Evolutionary conservation across 2,113 vertebrate species (phyloP).

Genomic region (Oryzias celebensis): DNA sequence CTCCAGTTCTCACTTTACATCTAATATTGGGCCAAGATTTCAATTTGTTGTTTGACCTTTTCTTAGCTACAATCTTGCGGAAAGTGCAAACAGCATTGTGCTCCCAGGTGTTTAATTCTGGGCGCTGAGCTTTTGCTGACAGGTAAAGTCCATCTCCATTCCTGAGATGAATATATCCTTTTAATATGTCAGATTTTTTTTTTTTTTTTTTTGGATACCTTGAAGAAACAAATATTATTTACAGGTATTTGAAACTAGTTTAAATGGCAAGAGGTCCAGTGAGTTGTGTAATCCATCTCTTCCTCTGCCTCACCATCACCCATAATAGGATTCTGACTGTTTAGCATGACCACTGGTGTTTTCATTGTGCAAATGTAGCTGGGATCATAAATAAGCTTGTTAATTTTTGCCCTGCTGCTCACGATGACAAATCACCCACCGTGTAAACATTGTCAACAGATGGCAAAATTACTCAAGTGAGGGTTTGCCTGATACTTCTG

Average conservation of each 20-base stretch:
- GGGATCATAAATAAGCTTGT: constrained; percentile 68
- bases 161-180: constrained; percentile 21
- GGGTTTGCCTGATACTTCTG: constrained; percentile 56
- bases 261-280: neutral
- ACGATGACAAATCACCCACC: constrained; percentile 67
- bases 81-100: constrained; percentile 55
- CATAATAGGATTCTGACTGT: no score
- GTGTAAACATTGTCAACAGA: constrained; percentile 77
- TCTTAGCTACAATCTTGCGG: constrained; percentile 42
- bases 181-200: constrained; percentile 6
- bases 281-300: constrained; percentile 17
- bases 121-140: neutral
- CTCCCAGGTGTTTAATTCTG: constrained; percentile 46
- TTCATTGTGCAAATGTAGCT: constrained; percentile 50
- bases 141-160: constrained; percentile 34
- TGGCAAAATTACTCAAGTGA: constrained; percentile 71
- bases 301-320: neutral
- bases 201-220: constrained; percentile 9
- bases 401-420: constrained; percentile 66
- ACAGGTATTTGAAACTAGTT: constrained; percentile 16
- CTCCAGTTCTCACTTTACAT: constrained; percentile 57
- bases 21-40: constrained; percentile 63
- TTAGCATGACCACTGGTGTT: constrained; percentile 47
- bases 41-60: constrained; percentile 70
- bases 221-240: constrained; percentile 30